Conservation (phyloP, 2,113 vertebrate species). For the Oostethus manadensis region DNA sequence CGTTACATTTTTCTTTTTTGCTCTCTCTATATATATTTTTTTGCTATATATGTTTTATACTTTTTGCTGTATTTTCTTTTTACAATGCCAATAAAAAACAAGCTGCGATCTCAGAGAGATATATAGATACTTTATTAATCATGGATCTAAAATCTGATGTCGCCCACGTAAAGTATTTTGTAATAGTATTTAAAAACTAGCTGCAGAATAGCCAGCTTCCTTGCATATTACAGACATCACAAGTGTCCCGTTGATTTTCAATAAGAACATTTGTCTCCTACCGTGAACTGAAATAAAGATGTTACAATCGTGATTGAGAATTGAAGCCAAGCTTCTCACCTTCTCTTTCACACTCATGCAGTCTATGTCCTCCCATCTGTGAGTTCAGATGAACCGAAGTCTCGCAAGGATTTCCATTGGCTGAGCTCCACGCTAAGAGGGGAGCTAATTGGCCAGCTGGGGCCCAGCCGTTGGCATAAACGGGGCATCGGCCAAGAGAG, state of each 20-base stretch:
- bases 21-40: too few relatives aligned
- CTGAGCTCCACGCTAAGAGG: conserved; percentile 59
- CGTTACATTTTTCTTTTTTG: too few relatives aligned
- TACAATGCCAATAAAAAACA: too few relatives aligned
- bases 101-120: too few relatives aligned
- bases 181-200: not conserved
- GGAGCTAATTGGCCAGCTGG: conserved; percentile 72
- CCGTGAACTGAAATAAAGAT: conserved; percentile 54
- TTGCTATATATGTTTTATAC: too few relatives aligned
- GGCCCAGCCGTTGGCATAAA: conserved; percentile 59
- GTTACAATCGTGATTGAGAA: conserved; percentile 54
- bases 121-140: too few relatives aligned
- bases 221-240: not conserved
- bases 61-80: too few relatives aligned
- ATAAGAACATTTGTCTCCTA: conserved; percentile 46
- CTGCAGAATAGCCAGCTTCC: not conserved
- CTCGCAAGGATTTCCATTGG: conserved; percentile 66
- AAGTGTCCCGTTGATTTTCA: conserved; percentile 20
- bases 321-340: conserved; percentile 45
- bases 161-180: not conserved
- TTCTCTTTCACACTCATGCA: conserved; percentile 22
- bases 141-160: too few relatives aligned
- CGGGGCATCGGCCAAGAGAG: conserved; percentile 57
- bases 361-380: conserved; percentile 65
- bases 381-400: conserved; percentile 66